Percentiles rank a stretch among this genome's conserved stretches.
Conservation (phyloP, 37 sponge, comb jelly and placozoan genomes). For the Bolinopsis microptera region DNA sequence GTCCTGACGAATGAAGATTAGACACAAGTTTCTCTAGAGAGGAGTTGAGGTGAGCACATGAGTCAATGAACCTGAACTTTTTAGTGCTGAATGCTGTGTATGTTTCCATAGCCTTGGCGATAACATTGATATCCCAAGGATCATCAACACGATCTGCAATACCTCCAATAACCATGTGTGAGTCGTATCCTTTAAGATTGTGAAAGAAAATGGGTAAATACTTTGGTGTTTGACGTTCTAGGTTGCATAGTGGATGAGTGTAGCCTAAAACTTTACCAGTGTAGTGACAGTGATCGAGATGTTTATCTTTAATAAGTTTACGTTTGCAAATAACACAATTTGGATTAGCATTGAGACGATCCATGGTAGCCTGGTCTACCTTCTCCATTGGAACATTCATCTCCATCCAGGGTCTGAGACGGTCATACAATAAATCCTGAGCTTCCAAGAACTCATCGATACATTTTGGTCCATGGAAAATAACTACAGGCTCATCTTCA, state of each 20-base stretch:
- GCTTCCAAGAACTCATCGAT: neutral
- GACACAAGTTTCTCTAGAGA: neutral
- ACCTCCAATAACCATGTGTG: neutral
- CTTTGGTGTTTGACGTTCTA: neutral
- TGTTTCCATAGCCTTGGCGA: constrained; percentile 16
- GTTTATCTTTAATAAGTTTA: neutral
- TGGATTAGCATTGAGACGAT: neutral
- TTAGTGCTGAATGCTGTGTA: neutral
- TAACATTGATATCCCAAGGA: neutral
- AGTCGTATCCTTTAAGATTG: constrained; percentile 46
- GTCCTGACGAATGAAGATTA: neutral
- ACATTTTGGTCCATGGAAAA: neutral
- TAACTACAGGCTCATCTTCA: neutral
- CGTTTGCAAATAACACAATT: neutral
- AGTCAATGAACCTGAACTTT: constrained; percentile 49
- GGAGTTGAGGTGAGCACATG: neutral
- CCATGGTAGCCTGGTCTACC: neutral
- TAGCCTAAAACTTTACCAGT: neutral
- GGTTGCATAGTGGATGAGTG: constrained; percentile 2
- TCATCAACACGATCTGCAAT: neutral
- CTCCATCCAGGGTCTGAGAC: neutral
- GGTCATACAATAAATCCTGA: neutral
- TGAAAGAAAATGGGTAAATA: constrained; percentile 28
- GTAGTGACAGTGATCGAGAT: constrained; percentile 13
- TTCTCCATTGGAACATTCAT: neutral